Base-by-base conservation (phyloP, 2,888 invertebrate species). In the Hemicrepidius hirtus region DNA sequence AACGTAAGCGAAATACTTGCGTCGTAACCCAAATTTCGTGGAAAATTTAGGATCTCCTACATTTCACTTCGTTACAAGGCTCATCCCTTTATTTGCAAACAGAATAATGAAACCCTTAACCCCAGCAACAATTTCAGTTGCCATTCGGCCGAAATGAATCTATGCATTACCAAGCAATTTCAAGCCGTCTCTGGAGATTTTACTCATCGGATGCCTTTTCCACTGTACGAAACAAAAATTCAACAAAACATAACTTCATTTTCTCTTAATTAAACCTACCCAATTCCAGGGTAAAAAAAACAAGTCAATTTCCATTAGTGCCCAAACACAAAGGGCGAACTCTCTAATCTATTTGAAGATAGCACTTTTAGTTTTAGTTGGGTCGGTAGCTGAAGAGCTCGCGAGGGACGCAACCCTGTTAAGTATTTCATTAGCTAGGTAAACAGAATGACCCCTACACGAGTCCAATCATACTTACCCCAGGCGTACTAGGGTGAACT, bases 361-460 rank as follows among this genome's bases (percentile, higher is more conserved):
- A 63, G 69, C 62, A 70, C 65, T 70, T 70, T 70, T 65, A 70
- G 70, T 64, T 70, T 64, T 63, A 64, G 63, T 63, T 69, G 18
- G 63, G 32, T 59, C 12, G 50, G 49, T 21, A 50, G 46, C 37
- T 57, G 70, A 70, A 65, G 70, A 57, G 70, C 70, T 70, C 70
- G 70, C 70, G 64, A 64, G 70, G 70, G 70, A 70, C 46, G 59
- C 57, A 55, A 65, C 70, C 69, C 70, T 59, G 70, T 70, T 70
- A 70, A 70, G 70, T 70, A 70, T 70, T 70, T 70, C 70, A 64
- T 70, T 70, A 70, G 55, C 21, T 65, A 65, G 64, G 65, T 65
- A 64, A 70, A 70, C 65, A 70, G 46, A 50, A 60, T 64, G 65
- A 70, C 57, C 69, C 24, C 57, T 55, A 70, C 57, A 70, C 70